Base-by-base conservation (phyloP, 2,797 vertebrate genomes). In the Pangasius macronema region DNA sequence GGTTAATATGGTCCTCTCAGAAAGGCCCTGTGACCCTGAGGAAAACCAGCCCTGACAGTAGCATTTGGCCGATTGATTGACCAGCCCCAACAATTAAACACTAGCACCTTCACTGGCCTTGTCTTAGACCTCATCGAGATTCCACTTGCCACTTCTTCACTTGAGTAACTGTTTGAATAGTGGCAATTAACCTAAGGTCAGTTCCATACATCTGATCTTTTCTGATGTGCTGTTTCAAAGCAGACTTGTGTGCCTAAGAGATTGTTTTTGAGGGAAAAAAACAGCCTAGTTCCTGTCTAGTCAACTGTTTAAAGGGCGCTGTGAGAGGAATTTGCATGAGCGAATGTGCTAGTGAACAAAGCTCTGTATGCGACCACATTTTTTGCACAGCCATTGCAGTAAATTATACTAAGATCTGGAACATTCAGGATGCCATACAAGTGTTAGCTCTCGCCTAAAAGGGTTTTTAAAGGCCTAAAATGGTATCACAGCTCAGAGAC, bases 101-200 rank as follows among this genome's bases (percentile, higher is more conserved):
- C 82, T 75, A 61, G 63, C 53, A 83, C 82, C 27, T 82, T 76
- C 73, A 84, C 61, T 63, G 76, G 72, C 46, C 76, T 86, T 65
- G 55, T 67, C 72, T 85, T 53, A 73, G 39, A 68, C 84, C 87
- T 75, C 57, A 76, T 63, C n/a, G 14, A n/a, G 77, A 82, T 86
- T 87, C 67, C 18, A 22, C 51, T 83, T 59, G 55, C 63, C 82
- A 75, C 20, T 39, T 85, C 55, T 87, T 36, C 65, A 67, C 57
- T 67, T 76, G 42, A 70, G 84, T 84, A 87, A 86, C 53, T 85
- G 73, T 83, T 87, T 88, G 75, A 36, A 65, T 73, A 85, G 63
- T 79, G 57, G 33, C 85, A 81, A 84, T 87, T 84, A 87, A 85
- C 84, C 83, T 77, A 30, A 82, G 65, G 57, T 85, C 85, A 87